Evolutionary conservation across 2,797 vertebrate genomes (phyloP), one percentile per base, ranked within the genome.

Genomic region (Benthosema pterotum): DNA sequence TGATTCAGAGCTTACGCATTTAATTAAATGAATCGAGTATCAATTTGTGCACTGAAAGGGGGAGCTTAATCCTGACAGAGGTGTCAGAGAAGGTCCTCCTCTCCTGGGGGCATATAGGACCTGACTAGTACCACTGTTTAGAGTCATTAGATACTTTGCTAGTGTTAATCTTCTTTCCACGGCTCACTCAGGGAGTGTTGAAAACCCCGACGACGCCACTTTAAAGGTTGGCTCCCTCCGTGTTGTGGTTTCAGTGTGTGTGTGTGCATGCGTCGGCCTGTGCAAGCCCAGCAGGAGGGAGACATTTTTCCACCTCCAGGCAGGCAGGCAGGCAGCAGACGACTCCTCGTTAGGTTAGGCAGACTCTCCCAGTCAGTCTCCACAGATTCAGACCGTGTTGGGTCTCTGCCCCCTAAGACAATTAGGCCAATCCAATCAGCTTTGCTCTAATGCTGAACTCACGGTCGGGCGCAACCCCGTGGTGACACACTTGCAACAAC

Each of bases 381-480:
- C 72, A 58, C n/a, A n/a, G n/a, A 74, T 73, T 81, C 74, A 85
- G 82, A 84, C 78, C 77, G 84, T 80, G 78, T 81, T 78, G 79
- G 77, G 83, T 85, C 83, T 86, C 87, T 80, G 85, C 79, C 88
- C 87, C 0, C 71, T 86, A 83, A 89, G 90, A 86, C 87, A 91
- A 90, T 92, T 91, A 91, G 80, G 85, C 76, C 88, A 92, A 92
- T 91, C 89, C 87, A 89, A 90, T 92, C 86, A 91, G 84, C 82
- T 72, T 82, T 70, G 18, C 82, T 72, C 79, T 88, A 85, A 89
- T 84, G 78, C 82, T 60, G 62, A 67, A 80, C 79, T 76, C 71
- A 80, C 75, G 75, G 22, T 25, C 75, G 75, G n/a, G n/a, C n/a
- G 73, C 80, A 64, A 67, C 77, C 67, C 78, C 15, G 57, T 42